Percentiles rank a stretch among this genome's conserved stretches.
Conservation (phyloP, 2,888 invertebrate species). For the Trissolcus brochymenae region DNA sequence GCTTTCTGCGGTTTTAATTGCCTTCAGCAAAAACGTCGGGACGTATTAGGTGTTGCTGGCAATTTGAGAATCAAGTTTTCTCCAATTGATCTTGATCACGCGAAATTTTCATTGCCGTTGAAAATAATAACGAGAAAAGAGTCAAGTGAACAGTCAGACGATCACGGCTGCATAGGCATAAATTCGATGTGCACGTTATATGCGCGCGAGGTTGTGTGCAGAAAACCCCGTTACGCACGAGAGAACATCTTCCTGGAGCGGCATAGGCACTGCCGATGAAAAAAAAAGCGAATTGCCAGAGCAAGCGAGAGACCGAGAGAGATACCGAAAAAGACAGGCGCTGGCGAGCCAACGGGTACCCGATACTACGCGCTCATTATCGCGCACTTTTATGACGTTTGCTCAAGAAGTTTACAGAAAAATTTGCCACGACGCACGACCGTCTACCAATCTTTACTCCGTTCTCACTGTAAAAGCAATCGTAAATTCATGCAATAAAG, state of each 20-base stretch:
- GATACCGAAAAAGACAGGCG: constrained; percentile 8
- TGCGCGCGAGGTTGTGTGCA: constrained; percentile 56
- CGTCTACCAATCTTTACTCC: background rate
- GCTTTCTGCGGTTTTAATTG: too few species aligned
- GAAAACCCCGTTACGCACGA: constrained; percentile 61
- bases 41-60: constrained; percentile 1
- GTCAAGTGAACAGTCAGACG: constrained; percentile 30
- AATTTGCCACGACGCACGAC: background rate
- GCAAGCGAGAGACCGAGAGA: constrained; percentile 11
- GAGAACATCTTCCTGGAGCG: constrained; percentile 52
- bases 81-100: constrained; percentile 19
- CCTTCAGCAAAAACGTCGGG: too few species aligned
- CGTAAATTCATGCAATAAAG: background rate
- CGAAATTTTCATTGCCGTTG: constrained; percentile 34
- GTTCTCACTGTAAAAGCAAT: background rate
- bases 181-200: constrained; percentile 20
- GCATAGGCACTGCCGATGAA: constrained; percentile 13
- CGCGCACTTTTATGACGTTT: constrained; percentile 18
- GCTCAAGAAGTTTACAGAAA: constrained; percentile 2
- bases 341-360: background rate
- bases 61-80: constrained; percentile 19
- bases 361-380: constrained; percentile 28
- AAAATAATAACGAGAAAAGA: constrained; percentile 30
- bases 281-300: constrained; percentile 26
- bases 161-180: constrained; percentile 49